Evolutionary conservation across 2,888 invertebrate species (phyloP).

Genomic region (Dynastes tityus): DNA sequence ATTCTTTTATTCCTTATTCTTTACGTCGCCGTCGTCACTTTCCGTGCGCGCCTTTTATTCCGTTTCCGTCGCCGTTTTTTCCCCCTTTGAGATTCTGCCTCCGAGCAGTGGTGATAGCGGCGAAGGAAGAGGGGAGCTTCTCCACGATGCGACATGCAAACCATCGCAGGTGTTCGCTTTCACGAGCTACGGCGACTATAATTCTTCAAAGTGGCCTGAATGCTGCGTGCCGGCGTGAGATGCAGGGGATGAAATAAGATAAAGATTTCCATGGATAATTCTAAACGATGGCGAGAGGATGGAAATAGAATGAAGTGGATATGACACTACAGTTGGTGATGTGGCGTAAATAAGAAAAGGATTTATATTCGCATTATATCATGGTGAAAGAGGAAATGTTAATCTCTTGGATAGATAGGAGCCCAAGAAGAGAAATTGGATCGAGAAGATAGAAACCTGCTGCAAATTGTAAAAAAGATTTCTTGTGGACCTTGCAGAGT

Average conservation of each 20-base stretch:
- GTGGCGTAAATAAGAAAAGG: conserved; percentile 18
- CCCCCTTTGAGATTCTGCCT: background rate
- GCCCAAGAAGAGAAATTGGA: too few relatives aligned
- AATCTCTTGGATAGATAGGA: background rate
- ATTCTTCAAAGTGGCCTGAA: conserved; percentile 19
- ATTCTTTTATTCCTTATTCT: conserved; percentile 6
- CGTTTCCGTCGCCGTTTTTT: conserved; percentile 4
- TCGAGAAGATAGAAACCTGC: too few relatives aligned
- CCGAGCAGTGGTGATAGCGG: background rate
- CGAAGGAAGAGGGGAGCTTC: background rate
- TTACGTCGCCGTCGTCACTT: conserved; percentile 11
- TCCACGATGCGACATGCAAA: conserved; percentile 22
- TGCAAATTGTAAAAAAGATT: too few relatives aligned
- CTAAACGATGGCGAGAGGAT: conserved; percentile 11
- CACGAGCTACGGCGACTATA: background rate
- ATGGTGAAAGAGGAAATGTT: background rate
- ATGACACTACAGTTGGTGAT: conserved; percentile 3
- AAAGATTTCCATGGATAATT: conserved; percentile 19
- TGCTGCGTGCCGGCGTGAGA: conserved; percentile 2
- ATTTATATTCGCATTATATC: conserved; percentile 20
- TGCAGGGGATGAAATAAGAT: background rate
- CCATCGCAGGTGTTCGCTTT: conserved; percentile 38
- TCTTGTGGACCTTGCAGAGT: too few relatives aligned
- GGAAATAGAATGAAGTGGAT: conserved; percentile 28
- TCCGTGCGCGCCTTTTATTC: background rate